phyloP scores from a whole-genome alignment of 2,113 vertebrate species.

The Sitta europaea region DNA sequence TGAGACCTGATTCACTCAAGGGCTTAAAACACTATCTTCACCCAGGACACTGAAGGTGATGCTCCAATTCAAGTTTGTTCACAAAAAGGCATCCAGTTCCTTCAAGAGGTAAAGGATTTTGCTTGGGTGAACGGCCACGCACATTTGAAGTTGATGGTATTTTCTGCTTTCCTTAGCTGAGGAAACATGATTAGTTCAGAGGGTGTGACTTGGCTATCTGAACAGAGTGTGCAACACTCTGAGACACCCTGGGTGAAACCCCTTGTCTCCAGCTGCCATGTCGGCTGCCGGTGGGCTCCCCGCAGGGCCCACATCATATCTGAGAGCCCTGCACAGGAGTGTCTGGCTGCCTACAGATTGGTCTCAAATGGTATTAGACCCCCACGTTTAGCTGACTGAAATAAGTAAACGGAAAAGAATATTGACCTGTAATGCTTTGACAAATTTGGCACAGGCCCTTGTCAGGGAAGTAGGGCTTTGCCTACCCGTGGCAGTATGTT shows the following conservation, averaged over 20 bases:
- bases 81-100: neutral
- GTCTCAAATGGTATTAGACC: neutral
- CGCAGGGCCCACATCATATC: neutral
- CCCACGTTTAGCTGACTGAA: neutral
- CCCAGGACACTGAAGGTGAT: neutral
- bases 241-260: neutral
- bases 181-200: neutral
- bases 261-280: neutral
- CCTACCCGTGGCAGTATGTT: neutral
- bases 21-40: neutral
- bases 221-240: neutral
- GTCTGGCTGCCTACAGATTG: neutral
- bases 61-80: neutral
- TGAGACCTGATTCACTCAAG: neutral
- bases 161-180: neutral
- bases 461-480: neutral
- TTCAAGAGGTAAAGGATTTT: neutral
- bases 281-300: neutral
- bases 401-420: neutral
- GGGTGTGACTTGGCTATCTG: neutral
- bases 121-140: neutral
- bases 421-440: no score
- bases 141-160: neutral
- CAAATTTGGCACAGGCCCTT: neutral
- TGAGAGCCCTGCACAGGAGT: neutral